Evolutionary conservation across 2,113 vertebrate genomes (phyloP), one percentile per base, ranked within the genome.

Genomic region (Sander vitreus): DNA sequence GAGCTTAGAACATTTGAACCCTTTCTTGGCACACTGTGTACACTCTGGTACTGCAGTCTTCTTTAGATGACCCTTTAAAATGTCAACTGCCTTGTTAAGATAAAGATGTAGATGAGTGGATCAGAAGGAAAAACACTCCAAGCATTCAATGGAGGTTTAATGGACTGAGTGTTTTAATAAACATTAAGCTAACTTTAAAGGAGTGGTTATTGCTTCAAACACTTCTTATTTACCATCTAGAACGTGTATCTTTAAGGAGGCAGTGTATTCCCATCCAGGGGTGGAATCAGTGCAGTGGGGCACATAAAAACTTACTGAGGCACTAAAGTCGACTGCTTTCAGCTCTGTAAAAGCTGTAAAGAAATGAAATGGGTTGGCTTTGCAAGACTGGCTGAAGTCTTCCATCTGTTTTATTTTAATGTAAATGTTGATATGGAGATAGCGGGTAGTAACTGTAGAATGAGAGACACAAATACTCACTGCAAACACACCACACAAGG

Each of bases 401-500:
- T 33, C 19, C 27, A 58, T 64, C 43, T 45, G 7, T 36, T 15
- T 73, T 14, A 48, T 18, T 75, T 11, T 50, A 33, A 27, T 1
- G 3, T 54, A 63, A 67, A 23, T 57, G 55, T 76, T 59, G 30
- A 69, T 57, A 23, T 25, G 18, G 43, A 75, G n/a, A 65, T 60
- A 64, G 48, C 54, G 43, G 48, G 23, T 30, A 70, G 51, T 60
- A 63, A 86, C 25, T 55, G 59, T 72, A 55, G 23, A 84, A 55
- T 71, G 59, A 59, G 33, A 81, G 55, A 65, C 27, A 55, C 62
- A 63, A 10, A 72, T 57, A 82, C 67, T 5, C 67, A 80, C 76
- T 69, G 76, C 79, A 85, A 83, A 81, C 77, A 65, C 54, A 68
- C 74, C 72, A 70, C 77, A 77, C 45, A 19, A 59, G 54, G 78